Evolutionary conservation across 2,888 invertebrate species (phyloP), one percentile per base, ranked within the genome.

Genomic region (Pardosa pseudoannulata): DNA sequence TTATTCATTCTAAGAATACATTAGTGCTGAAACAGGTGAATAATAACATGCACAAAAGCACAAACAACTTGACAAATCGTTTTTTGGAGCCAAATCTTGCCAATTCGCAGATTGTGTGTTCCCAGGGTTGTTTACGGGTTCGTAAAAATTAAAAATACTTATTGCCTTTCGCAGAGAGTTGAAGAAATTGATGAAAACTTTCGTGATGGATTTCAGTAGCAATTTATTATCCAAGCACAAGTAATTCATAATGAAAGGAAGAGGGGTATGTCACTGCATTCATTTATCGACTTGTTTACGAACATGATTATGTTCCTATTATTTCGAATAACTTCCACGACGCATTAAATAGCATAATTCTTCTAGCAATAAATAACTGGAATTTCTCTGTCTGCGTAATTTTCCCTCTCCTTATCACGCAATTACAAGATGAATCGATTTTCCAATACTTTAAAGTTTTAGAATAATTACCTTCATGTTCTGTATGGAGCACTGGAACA

Each of bases 381-480:
- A 56, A n/a, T 7, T n/a, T n/a, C 19, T 6, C 23, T 5, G 11
- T 16, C 23, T 23, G 5, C 3, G 23, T 56, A 56, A 56, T 56
- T 36, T 36, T 9, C 5, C 56, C 16, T 46, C 23, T 23, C 5
- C 16, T 5, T 56, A 19, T 23, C 56, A 56, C 56, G 56, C 56
- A 23, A 56, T 56, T 23, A 56, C 6, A 2, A 23, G 19, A 56
- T 23, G 23, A 56, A 56, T 56, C 16, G 23, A 56, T 56, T 56
- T 5, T 56, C 46, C 56, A 23, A 56, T 56, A 56, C 23, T 56
- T 56, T 23, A 56, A 56, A 56, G 56, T 56, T 23, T 56, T 56
- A 2, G n/a, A 23, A 23, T 56, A 56, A 56, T 56, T 56, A 56
- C 56, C 16, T n/a, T 46, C 16, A 13, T 56, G 56, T 19, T 56